These are phyloP conservation scores for Tholera decimalis DNA, from an alignment of 2,888 invertebrate genomes.

Conservation along the genomic window DNA sequence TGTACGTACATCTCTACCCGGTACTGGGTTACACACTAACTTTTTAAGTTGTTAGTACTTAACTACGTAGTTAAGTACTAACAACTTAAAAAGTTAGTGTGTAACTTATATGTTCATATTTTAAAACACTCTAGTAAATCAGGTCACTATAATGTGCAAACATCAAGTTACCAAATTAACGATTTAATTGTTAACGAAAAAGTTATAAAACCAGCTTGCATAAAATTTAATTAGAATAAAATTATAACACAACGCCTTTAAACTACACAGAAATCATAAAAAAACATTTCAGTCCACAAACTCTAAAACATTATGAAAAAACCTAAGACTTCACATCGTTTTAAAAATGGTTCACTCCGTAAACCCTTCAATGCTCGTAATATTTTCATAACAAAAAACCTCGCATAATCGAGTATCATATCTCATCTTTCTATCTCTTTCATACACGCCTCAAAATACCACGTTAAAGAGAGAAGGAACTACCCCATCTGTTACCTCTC, in stretches of 20 bases:
- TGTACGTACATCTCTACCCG: too few species aligned
- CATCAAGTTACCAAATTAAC: neutral
- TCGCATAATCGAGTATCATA: slow-evolving; percentile 70
- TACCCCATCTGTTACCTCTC: slow-evolving; percentile 56
- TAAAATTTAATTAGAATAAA: slow-evolving; percentile 3
- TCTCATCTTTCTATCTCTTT: slow-evolving; percentile 70
- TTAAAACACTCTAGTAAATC: too few species aligned
- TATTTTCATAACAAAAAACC: slow-evolving; percentile 74
- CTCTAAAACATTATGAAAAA: slow-evolving; percentile 18
- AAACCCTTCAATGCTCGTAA: slow-evolving; percentile 63
- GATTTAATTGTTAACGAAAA: neutral
- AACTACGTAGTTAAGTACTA: too few species aligned
- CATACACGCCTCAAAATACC: slow-evolving; percentile 38
- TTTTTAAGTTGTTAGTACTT: too few species aligned
- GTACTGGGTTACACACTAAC: too few species aligned
- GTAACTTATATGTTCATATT: too few species aligned
- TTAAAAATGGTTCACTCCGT: slow-evolving; percentile 63
- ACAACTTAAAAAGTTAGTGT: too few species aligned
- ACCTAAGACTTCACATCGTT: slow-evolving; percentile 20
- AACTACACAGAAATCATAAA: neutral
- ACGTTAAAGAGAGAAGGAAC: slow-evolving; percentile 71
- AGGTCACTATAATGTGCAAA: neutral
- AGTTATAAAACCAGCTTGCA: neutral
- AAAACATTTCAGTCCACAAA: neutral
- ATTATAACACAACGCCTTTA: slow-evolving; percentile 11